Base-by-base conservation (phyloP, 2,888 invertebrate genomes). In the Rapana venosa region DNA sequence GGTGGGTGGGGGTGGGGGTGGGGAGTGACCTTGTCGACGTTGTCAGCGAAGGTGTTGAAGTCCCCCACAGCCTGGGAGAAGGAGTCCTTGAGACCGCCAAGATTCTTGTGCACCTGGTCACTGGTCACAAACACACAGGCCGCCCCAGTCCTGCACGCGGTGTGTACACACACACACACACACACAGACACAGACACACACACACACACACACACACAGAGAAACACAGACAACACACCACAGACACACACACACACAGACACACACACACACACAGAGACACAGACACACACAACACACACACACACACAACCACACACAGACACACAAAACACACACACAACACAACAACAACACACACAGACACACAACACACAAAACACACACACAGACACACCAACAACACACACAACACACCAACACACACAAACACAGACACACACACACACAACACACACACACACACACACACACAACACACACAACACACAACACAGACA, bases 31-130 rank as follows among this genome's bases (percentile, higher is more conserved):
- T 20, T 83, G 70, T 87, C 66, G 22, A 84, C 83, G 70, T 90
- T 90, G 47, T 90, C 90, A 20, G 83, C 61, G n/a, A 85, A 89
- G 22, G 87, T 70, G 30, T 83, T 56, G 66, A 87, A 30, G 87
- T 90, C 90, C 22, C 81, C 87, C 11, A 83, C 26, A 35, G 79
- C 56, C 4, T 90, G 83, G 30, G 58, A 47, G 35, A 81, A 83
- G 4, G 90, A 81, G 32, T n/a, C 1, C 74, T 87, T 87, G 20
- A 87, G 56, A 22, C 66, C 83, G 26, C n/a, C 56, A 26, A 90
- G 61, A 32, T 87, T 84, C 56, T 70, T 87, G 32, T 30, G 32
- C 11, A 90, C 15, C 90, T 87, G 83, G 56, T 90, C 87, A 66
- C 74, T 90, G 36, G 83, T 81, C 36, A 83, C 90, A 11, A 47